Percentiles rank a stretch among this genome's conserved stretches.
phyloP scores from a whole-genome alignment of 2,888 invertebrate species.

The Hoplodrina ambigua region DNA sequence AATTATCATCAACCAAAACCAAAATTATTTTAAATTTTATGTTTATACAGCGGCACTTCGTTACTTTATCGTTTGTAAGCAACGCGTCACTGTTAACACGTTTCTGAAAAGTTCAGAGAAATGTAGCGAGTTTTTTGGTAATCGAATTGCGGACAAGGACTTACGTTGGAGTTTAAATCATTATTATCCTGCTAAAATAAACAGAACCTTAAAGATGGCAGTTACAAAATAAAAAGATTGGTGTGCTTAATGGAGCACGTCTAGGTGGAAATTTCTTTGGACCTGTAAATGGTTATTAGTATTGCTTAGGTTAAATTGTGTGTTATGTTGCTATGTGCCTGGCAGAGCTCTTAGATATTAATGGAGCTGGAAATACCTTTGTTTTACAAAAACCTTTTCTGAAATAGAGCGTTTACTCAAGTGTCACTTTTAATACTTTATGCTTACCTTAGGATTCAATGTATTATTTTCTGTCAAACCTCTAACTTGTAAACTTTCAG shows the following conservation, averaged over 20 bases:
- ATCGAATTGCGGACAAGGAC: constrained; percentile 3
- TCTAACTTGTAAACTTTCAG: constrained; percentile 96
- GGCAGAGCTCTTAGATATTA: too few species aligned
- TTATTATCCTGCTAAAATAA: constrained; percentile 15
- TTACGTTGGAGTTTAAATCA: constrained; percentile 5
- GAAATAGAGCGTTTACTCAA: neutral
- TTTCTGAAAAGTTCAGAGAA: neutral
- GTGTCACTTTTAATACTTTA: neutral
- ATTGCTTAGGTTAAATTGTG: neutral
- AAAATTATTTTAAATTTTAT: constrained; percentile 9
- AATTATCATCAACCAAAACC: too few species aligned
- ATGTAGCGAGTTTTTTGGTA: constrained; percentile 1
- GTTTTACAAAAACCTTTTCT: neutral
- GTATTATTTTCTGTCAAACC: constrained; percentile 97
- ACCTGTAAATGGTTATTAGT: neutral
- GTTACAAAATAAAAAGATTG: neutral
- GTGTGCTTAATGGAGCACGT: neutral
- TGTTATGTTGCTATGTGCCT: neutral
- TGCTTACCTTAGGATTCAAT: constrained; percentile 89
- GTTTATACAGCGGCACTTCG: neutral
- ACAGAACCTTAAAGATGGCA: constrained; percentile 1
- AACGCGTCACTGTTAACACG: neutral
- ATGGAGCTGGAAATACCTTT: neutral
- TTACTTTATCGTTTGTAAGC: neutral
- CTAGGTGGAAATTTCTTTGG: neutral